A percentile compares a stretch with the other conserved stretches of the same genome.
phyloP scores from a whole-genome alignment of 2,797 vertebrate genomes.

The Garrulus glandarius region DNA sequence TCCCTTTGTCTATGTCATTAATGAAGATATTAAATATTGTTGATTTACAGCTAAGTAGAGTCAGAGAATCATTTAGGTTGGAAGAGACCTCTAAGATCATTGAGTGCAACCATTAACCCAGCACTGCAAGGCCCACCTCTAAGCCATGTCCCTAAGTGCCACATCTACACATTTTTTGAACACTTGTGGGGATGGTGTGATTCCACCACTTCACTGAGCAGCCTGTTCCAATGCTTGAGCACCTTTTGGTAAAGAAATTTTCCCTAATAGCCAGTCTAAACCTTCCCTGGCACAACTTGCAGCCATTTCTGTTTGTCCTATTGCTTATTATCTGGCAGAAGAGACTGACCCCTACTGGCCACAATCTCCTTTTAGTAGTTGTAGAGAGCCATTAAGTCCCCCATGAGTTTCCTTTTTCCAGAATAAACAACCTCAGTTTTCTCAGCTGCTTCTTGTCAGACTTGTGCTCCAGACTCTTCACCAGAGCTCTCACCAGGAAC shows the following conservation, averaged over 20 bases:
- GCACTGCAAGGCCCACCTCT: not conserved
- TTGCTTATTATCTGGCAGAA: not conserved
- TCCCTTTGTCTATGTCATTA: not conserved
- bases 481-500: not conserved
- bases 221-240: not conserved
- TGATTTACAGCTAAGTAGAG: not conserved
- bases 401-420: not conserved
- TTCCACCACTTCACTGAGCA: not conserved
- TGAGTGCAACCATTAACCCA: not conserved
- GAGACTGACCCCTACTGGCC: accelerated
- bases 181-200: not conserved
- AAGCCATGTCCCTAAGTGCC: not conserved
- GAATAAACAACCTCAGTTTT: not conserved
- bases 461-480: not conserved
- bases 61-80: not conserved
- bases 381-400: not conserved
- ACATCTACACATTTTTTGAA: not conserved
- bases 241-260: not conserved
- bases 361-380: not conserved
- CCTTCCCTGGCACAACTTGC: not conserved
- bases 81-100: not conserved
- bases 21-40: not conserved
- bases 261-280: not conserved
- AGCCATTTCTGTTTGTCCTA: not conserved
- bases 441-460: not conserved